Base-by-base conservation (phyloP, 2,888 invertebrate species). In the Andricus curvator region DNA sequence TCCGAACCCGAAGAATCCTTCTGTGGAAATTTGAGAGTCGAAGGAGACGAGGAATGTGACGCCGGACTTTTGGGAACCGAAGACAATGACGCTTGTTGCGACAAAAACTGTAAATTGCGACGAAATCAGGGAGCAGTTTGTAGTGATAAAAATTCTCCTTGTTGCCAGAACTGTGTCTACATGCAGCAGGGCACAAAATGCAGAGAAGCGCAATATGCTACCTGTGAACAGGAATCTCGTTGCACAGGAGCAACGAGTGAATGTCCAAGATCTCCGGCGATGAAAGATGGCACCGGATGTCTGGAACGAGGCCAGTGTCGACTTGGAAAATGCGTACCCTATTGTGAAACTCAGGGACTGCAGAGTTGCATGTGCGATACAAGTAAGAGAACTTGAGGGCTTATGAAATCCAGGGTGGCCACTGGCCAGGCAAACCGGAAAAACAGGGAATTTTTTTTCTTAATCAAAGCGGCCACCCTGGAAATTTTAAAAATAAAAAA, bases 341-440 rank as follows among this genome's bases (percentile, higher is more conserved):
- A 97, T 93, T 99, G 99, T 93, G 98, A 99, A 94, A 98, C 97
- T 25, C 97, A 97, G 91, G 97, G 96, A 77, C 94, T 97, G 91
- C 97, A 97, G 92, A 98, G 98, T 91, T 99, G 99, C 94, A 98
- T 99, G 97, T 99, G 99, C 93, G 98, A 98, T 91, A 96, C 97
- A 87, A 96, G 97, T 97, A 93, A 92, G 95, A 92, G 79, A 25
- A 20, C 8, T 64, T 33, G 9, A 44, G 13, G 29, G 22, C 25
- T 15, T 64, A 4, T 70, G 41, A 44, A 15, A 79, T 67, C 8
- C 37, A 37, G 4, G 37, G 37, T 37, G 37, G 37, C 37, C 8
- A 37, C 8, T 37, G 37, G 37, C 0, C 8, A 6, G 37, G 37
- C 8, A 37, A 37, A 37, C 6, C 37, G 8, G 6, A 4, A 33